These are phyloP conservation scores for Chrysopa pallens DNA, from an alignment of 1,140 invertebrate genomes.

Conservation along the genomic window DNA sequence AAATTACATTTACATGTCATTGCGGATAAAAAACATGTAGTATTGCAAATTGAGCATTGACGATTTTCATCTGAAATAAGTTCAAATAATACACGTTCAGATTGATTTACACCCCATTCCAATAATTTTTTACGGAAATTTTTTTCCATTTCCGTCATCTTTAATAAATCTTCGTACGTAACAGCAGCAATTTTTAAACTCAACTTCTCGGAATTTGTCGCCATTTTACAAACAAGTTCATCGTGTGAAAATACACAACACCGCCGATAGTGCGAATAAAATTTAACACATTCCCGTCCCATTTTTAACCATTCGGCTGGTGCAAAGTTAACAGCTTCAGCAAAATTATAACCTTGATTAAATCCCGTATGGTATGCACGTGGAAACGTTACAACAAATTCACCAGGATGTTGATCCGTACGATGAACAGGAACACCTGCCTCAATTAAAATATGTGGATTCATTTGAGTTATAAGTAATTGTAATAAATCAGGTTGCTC, in stretches of 20 bases:
- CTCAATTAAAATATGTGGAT: slow-evolving; percentile 87
- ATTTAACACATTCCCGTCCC: slow-evolving; percentile 83
- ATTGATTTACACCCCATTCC: slow-evolving; percentile 74
- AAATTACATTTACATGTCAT: slow-evolving; percentile 69
- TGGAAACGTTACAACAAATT: slow-evolving; percentile 98
- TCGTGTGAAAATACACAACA: slow-evolving; percentile 99
- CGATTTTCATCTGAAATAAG: slow-evolving; percentile 90
- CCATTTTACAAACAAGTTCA: slow-evolving; percentile 98
- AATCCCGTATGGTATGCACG: slow-evolving; percentile 98
- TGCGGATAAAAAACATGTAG: slow-evolving; percentile 92
- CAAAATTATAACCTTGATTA: slow-evolving; percentile 99
- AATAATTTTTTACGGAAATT: slow-evolving; percentile 53
- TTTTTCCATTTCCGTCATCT: slow-evolving; percentile 82
- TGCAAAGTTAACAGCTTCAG: slow-evolving; percentile 99
- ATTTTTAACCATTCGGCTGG: slow-evolving; percentile 95
- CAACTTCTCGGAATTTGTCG: slow-evolving; percentile 65
- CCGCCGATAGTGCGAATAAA: slow-evolving; percentile 84
- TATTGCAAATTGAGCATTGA: slow-evolving; percentile 89
- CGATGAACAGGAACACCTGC: slow-evolving; percentile 50
- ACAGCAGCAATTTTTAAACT: slow-evolving; percentile 74
- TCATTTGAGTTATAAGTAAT: slow-evolving; percentile 97
- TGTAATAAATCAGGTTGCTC: slow-evolving; percentile 92
- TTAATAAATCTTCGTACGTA: slow-evolving; percentile 81
- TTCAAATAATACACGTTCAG: slow-evolving; percentile 86
- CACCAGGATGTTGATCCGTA: slow-evolving; percentile 92